Evolutionary conservation across 2,113 vertebrate genomes (phyloP), one percentile per base, ranked within the genome.

Genomic region (Myotis yumanensis): DNA sequence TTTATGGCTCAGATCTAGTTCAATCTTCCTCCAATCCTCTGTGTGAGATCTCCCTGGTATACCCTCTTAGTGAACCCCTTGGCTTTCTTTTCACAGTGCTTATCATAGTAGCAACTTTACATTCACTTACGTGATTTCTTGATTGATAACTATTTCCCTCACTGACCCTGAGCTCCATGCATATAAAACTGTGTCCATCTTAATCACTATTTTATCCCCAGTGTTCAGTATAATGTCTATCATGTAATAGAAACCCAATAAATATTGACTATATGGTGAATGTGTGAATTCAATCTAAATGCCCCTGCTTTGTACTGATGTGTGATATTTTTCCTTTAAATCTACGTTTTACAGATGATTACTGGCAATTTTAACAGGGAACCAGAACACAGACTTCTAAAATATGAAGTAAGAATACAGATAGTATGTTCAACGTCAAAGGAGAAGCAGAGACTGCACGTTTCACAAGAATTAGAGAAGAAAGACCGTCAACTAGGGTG

Each of bases 391-490:
- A 57, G 32, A 66, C 35, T 57, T 35, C 35, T 84, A 62, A 88
- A 79, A 62, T 62, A 64, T 25, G 80, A 71, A 68, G 14, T 18
- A 77, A 83, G 83, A 90, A 32, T 17, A 80, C 3, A 76, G 54
- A 28, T 17, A 79, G 5, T 30, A 30, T 48, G 25, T 20, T 68
- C 32, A 64, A 51, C 43, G n/a, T 66, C 90, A 92, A 89, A 54
- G 81, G 76, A 54, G 32, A 84, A 79, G 11, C 15, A 75, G 48
- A 54, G 5, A 66, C 7, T 46, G 5, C 9, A 43, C 81, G 54
- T 84, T 80, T 59, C 75, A 86, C 68, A 77, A 93, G 69, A 82
- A 76, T 72, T 51, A 64, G 71, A 91, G 20, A 92, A 54, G 62
- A 86, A 91, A 91, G 57, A 54, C n/a, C 23, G 25, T 40, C 28